These are phyloP conservation scores for Xyrauchen texanus DNA, from an alignment of 2,113 vertebrate species.

Conservation along the genomic window DNA sequence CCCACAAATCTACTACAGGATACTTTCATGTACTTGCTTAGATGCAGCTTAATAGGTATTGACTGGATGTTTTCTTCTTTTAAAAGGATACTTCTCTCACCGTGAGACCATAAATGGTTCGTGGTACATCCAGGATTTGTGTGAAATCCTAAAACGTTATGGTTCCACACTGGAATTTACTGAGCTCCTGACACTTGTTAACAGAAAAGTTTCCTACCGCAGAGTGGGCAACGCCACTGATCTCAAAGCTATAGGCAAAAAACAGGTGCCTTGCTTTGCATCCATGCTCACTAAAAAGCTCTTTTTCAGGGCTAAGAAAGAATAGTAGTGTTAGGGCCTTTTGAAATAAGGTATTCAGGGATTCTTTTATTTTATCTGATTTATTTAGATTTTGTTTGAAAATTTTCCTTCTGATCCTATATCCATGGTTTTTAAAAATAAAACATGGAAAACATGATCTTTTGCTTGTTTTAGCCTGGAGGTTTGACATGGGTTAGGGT, in stretches of 20 bases:
- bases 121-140: slow-evolving; percentile 96
- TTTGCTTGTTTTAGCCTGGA: not conserved
- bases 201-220: slow-evolving; percentile 88
- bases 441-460: not conserved
- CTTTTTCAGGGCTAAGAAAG: slow-evolving; percentile 80
- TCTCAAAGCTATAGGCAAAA: slow-evolving; percentile 81
- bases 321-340: not conserved
- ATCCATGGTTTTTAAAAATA: not conserved
- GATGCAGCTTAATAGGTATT: not conserved
- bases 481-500: not conserved
- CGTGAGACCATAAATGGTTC: slow-evolving; percentile 87
- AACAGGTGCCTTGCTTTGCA: slow-evolving; percentile 94
- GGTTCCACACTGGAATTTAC: slow-evolving; percentile 87
- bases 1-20: no score
- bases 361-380: not conserved
- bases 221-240: slow-evolving; percentile 73
- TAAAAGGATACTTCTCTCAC: slow-evolving; percentile 92
- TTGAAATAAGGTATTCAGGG: not conserved
- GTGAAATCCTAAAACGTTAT: slow-evolving; percentile 76
- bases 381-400: not conserved
- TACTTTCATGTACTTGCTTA: not conserved
- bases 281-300: slow-evolving; percentile 98
- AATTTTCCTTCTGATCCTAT: not conserved
- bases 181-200: slow-evolving; percentile 90
- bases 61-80: not conserved